Conservation (phyloP, 2,113 vertebrate genomes). For the Tichodroma muraria region DNA sequence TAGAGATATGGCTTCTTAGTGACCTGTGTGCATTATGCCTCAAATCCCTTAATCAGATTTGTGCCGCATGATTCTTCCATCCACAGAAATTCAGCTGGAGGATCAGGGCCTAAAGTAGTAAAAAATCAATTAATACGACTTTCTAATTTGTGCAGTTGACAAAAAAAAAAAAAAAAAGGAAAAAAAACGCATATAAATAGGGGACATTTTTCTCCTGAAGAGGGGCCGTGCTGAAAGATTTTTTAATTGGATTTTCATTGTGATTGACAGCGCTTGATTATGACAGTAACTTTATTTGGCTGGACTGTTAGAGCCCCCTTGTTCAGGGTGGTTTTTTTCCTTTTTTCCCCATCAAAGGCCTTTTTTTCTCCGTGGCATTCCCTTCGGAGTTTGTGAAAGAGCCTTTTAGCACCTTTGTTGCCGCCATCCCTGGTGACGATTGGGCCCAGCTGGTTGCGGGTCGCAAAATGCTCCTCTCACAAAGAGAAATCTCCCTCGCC, state of each 20-base stretch:
- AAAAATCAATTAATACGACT: constrained; percentile 65
- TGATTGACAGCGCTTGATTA: constrained; percentile 81
- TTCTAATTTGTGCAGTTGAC: constrained; percentile 57
- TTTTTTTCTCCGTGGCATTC: constrained; percentile 66
- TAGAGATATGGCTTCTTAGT: constrained; percentile 22
- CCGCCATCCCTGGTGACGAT: constrained; percentile 78
- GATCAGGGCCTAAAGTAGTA: constrained; percentile 36
- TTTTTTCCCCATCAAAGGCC: constrained; percentile 47
- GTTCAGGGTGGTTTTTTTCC: not conserved
- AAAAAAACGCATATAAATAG: constrained; percentile 30
- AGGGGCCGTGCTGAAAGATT: constrained; percentile 65
- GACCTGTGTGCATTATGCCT: constrained; percentile 30
- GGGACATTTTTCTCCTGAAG: constrained; percentile 68
- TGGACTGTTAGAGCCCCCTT: constrained; percentile 70
- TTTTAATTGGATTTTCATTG: constrained; percentile 79
- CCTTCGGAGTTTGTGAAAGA: constrained; percentile 82
- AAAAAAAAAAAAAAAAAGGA: not conserved
- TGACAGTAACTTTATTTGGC: constrained; percentile 81
- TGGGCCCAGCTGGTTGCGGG: constrained; percentile 83
- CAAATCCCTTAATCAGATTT: constrained; percentile 50
- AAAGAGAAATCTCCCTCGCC: constrained; percentile 73
- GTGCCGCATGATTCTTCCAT: constrained; percentile 13
- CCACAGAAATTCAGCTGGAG: constrained; percentile 15
- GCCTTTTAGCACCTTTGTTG: constrained; percentile 96
- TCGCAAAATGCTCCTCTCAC: constrained; percentile 78